phyloP scores from a whole-genome alignment of 2,888 invertebrate genomes.

The Labia minor region DNA sequence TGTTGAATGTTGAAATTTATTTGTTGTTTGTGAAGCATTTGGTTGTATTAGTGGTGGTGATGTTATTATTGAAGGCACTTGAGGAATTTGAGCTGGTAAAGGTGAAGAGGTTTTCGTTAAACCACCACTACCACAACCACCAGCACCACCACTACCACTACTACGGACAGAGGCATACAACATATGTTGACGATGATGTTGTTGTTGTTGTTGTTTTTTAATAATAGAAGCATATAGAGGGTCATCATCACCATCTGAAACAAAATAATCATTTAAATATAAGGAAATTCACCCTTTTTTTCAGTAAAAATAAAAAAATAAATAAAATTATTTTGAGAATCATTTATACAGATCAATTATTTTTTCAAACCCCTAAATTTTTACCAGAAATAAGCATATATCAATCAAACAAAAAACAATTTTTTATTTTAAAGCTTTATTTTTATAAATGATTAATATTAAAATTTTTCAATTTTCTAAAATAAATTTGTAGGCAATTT shows the following conservation, averaged over 20 bases:
- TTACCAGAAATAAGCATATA: too few relatives aligned
- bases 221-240: neutral
- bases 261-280: neutral
- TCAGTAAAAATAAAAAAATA: conserved; percentile 23
- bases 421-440: too few relatives aligned
- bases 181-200: neutral
- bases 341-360: too few relatives aligned
- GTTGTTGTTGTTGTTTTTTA: too few relatives aligned
- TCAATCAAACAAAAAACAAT: too few relatives aligned
- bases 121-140: neutral
- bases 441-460: too few relatives aligned
- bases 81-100: neutral
- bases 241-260: conserved; percentile 19
- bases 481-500: too few relatives aligned
- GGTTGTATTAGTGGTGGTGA: too few relatives aligned
- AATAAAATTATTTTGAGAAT: conserved; percentile 31
- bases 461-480: too few relatives aligned
- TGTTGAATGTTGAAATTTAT: neutral
- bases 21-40: too few relatives aligned
- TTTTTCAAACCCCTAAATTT: too few relatives aligned
- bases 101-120: neutral
- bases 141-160: neutral
- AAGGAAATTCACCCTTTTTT: too few relatives aligned
- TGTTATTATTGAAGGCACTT: neutral
- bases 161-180: neutral